A percentile compares a stretch with the other conserved stretches of the same genome.
Evolutionary conservation across 2,797 vertebrate genomes (phyloP).

Genomic region (Salarias fasciatus): DNA sequence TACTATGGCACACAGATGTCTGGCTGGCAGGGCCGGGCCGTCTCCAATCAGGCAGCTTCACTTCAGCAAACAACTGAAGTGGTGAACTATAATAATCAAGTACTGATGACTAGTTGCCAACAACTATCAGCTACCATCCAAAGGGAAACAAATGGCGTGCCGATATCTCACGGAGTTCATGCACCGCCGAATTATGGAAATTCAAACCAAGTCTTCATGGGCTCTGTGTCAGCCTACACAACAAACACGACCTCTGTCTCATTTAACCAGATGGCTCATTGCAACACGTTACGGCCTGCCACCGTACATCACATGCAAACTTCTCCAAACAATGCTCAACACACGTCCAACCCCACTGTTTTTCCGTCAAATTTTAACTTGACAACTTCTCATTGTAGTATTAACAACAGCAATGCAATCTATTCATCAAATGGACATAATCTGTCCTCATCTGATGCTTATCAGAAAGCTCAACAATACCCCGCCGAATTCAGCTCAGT

Average conservation of each 20-base stretch:
- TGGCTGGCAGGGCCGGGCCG: slow-evolving; percentile 13
- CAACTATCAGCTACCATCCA: neutral
- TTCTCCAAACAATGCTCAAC: slow-evolving; percentile 1
- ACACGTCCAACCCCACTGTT: neutral
- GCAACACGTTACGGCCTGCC: no score
- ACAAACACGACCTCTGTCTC: neutral
- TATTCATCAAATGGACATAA: slow-evolving; percentile 4
- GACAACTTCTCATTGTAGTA: neutral
- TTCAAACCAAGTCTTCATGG: no score
- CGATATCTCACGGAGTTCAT: neutral
- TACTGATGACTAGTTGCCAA: neutral
- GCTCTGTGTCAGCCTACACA: neutral
- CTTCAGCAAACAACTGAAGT: neutral
- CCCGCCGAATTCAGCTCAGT: neutral
- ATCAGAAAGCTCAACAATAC: slow-evolving; percentile 5
- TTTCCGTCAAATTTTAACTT: neutral
- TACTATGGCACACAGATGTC: neutral
- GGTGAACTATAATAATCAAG: rapidly evolving
- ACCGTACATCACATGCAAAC: no score
- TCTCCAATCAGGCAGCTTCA: slow-evolving; percentile 4
- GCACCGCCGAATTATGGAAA: no score
- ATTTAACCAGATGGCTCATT: neutral
- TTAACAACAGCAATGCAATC: neutral
- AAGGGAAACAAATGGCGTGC: neutral
- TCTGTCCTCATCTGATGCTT: neutral